Percentiles rank a stretch among this genome's conserved stretches.
These are phyloP conservation scores for Lampris incognitus DNA, from an alignment of 2,113 vertebrate species.

Conservation along the genomic window DNA sequence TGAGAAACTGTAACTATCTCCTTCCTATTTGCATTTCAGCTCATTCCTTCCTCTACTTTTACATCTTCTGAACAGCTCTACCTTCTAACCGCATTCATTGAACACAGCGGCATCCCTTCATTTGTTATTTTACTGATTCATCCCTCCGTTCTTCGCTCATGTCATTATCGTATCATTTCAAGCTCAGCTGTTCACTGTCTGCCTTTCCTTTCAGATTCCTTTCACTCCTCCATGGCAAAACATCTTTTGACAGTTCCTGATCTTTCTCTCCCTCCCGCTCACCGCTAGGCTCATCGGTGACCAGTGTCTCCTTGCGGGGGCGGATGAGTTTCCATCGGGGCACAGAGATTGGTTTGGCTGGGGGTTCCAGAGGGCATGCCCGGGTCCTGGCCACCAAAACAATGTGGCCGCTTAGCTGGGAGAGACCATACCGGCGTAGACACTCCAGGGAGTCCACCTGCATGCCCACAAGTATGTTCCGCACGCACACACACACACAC, in stretches of 20 bases:
- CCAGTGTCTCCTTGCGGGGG: slow-evolving; percentile 77
- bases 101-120: slow-evolving; percentile 37
- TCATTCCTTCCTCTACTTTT: slow-evolving; percentile 41
- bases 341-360: slow-evolving; percentile 71
- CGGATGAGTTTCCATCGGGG: slow-evolving; percentile 90
- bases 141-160: slow-evolving; percentile 48
- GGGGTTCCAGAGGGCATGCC: slow-evolving; percentile 82
- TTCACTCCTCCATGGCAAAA: not conserved
- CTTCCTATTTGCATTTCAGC: slow-evolving; percentile 46
- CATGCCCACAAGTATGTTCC: not conserved
- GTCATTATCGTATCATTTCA: not conserved
- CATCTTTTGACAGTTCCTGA: not conserved
- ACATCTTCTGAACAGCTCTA: slow-evolving; percentile 41
- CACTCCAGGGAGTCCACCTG: slow-evolving; percentile 88
- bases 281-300: slow-evolving; percentile 89
- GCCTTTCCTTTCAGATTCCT: slow-evolving; percentile 11
- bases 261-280: slow-evolving; percentile 18
- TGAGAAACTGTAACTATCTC: slow-evolving; percentile 42
- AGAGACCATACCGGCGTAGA: slow-evolving; percentile 87
- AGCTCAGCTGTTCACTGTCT: slow-evolving; percentile 24
- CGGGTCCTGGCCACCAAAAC: slow-evolving; percentile 87
- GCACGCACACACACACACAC: slow-evolving; percentile 32
- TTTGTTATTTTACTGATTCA: slow-evolving; percentile 52
- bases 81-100: slow-evolving; percentile 56
- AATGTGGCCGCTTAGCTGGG: slow-evolving; percentile 85